A percentile compares a stretch with the other conserved stretches of the same genome.
These are phyloP conservation scores for Cephonodes hylas DNA, from an alignment of 2,888 invertebrate species.

Conservation along the genomic window DNA sequence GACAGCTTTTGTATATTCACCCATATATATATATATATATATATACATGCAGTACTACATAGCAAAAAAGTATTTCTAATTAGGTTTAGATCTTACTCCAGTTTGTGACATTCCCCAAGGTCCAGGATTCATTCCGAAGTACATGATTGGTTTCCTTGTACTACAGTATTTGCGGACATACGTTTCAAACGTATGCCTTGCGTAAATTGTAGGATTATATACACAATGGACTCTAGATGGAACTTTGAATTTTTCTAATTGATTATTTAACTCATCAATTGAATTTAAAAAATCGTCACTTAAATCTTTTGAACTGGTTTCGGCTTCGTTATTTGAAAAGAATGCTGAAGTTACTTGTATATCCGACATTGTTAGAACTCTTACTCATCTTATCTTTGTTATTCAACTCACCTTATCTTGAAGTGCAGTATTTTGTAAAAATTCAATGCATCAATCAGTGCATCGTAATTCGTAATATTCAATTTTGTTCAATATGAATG, in stretches of 20 bases:
- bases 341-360: constrained; percentile 56
- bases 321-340: constrained; percentile 33
- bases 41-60: neutral
- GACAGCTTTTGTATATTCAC: too few relatives aligned
- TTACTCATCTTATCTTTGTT: neutral
- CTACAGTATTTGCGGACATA: constrained; percentile 88
- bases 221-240: constrained; percentile 82
- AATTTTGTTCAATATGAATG: too few relatives aligned
- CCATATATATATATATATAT: too few relatives aligned
- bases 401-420: too few relatives aligned
- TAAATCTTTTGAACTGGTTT: constrained; percentile 26
- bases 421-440: too few relatives aligned
- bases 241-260: constrained; percentile 71
- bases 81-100: constrained; percentile 82
- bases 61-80: neutral
- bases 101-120: constrained; percentile 98
- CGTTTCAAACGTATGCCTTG: constrained; percentile 86
- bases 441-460: too few relatives aligned
- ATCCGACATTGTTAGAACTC: constrained; percentile 32
- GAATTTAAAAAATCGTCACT: constrained; percentile 55
- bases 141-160: constrained; percentile 86
- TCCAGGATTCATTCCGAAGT: constrained; percentile 98
- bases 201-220: constrained; percentile 94
- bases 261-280: constrained; percentile 62
- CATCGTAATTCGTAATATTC: too few relatives aligned